A percentile compares a stretch with the other conserved stretches of the same genome.
phyloP scores from a whole-genome alignment of 2,888 invertebrate genomes.

The Danaus chrysippus region DNA sequence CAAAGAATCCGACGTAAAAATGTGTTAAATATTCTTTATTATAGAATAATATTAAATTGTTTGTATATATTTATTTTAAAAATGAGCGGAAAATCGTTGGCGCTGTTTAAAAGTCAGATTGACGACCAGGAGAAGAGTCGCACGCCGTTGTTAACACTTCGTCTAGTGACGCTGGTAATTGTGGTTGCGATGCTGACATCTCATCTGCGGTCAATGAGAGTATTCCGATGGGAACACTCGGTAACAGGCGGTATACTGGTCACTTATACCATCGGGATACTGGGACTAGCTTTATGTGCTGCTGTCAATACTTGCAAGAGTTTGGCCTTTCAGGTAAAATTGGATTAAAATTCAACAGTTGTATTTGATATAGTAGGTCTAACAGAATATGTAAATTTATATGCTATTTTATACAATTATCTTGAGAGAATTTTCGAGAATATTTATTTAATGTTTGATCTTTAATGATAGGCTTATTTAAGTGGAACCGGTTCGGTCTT shows the following conservation, averaged over 20 bases:
- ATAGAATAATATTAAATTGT: no score
- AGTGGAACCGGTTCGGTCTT: slow-evolving; percentile 44
- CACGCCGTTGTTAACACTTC: slow-evolving; percentile 37
- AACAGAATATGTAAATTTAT: no score
- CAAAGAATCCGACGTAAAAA: no score
- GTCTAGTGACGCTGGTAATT: slow-evolving; percentile 40
- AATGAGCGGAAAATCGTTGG: not conserved
- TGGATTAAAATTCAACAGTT: not conserved
- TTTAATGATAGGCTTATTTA: slow-evolving; percentile 46
- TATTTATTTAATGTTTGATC: slow-evolving; percentile 1
- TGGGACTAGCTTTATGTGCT: slow-evolving; percentile 48
- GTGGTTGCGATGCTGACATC: slow-evolving; percentile 45
- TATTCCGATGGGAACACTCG: slow-evolving; percentile 60
- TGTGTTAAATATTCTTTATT: no score
- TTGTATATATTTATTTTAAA: not conserved
- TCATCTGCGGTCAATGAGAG: slow-evolving; percentile 51
- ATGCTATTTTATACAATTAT: not conserved
- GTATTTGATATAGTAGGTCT: no score
- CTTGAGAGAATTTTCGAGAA: not conserved
- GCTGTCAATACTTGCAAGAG: slow-evolving; percentile 36
- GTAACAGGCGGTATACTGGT: slow-evolving; percentile 56
- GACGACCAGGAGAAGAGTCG: slow-evolving; percentile 16
- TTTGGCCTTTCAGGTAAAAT: slow-evolving; percentile 45
- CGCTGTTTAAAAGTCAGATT: not conserved
- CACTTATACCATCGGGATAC: slow-evolving; percentile 45